Conservation (phyloP, 2,113 vertebrate genomes). For the Dermatemys mawii region DNA sequence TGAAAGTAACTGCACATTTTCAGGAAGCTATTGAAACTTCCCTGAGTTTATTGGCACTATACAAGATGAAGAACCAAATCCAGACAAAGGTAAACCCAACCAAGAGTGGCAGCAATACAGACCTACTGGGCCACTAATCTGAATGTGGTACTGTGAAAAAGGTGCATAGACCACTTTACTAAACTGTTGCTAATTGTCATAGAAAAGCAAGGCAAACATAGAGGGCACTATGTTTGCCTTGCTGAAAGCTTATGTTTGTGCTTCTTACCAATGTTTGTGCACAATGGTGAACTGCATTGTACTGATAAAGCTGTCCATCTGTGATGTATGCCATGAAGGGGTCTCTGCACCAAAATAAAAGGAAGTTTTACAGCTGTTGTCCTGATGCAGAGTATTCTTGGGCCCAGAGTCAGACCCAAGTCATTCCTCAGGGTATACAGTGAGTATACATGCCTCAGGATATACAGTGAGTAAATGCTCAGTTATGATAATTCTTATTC, state of each 20-base stretch:
- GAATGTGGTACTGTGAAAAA: not conserved
- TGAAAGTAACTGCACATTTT: not conserved
- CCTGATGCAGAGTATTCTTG: conserved; percentile 31
- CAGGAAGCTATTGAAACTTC: not conserved
- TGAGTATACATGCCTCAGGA: not conserved
- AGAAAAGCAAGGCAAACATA: conserved; percentile 35
- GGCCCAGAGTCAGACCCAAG: not conserved
- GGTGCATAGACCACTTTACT: not conserved
- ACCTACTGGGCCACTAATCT: not conserved
- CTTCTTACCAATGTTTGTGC: conserved; percentile 31
- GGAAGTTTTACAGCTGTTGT: conserved; percentile 43
- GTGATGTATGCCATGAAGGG: conserved; percentile 35
- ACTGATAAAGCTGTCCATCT: conserved; percentile 64
- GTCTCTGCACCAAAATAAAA: conserved; percentile 48
- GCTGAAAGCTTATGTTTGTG: conserved; percentile 32
- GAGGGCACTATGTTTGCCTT: too few species aligned
- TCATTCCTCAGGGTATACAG: not conserved
- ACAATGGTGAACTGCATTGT: conserved; percentile 52
- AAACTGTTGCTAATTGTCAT: not conserved
- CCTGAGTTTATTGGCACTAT: not conserved
- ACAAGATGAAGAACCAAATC: conserved; percentile 9
- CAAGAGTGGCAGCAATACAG: conserved; percentile 6
- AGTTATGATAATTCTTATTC: conserved; percentile 10
- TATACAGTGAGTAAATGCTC: not conserved
- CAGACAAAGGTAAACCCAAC: not conserved